A percentile compares a stretch with the other conserved stretches of the same genome.
phyloP scores from a whole-genome alignment of 2,888 invertebrate species.

The Trissolcus japonicus region DNA sequence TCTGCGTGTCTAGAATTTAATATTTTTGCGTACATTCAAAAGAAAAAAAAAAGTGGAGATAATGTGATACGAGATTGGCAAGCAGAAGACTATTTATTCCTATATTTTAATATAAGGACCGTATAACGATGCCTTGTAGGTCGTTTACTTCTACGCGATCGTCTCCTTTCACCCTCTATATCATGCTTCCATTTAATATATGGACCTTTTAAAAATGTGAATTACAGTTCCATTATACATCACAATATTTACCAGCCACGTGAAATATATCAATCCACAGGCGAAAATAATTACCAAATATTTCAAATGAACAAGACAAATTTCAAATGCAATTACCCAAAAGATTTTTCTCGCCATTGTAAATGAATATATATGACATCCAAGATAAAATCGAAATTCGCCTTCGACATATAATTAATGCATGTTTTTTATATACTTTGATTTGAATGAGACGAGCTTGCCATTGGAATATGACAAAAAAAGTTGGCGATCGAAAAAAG shows the following conservation, averaged over 20 bases:
- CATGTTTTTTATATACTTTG: conserved; percentile 29
- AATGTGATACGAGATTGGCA: conserved; percentile 57
- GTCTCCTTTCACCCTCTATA: conserved; percentile 39
- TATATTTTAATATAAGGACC: conserved; percentile 72
- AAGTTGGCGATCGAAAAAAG: conserved; percentile 44
- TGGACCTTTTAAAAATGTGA: conserved; percentile 47
- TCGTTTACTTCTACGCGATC: conserved; percentile 65
- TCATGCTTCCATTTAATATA: conserved; percentile 60
- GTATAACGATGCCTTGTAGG: conserved; percentile 66
- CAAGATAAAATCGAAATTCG: neutral
- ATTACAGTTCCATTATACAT: conserved; percentile 34
- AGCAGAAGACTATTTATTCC: conserved; percentile 67
- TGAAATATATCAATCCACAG: neutral
- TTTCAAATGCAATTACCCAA: no score
- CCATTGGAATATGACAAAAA: conserved; percentile 1
- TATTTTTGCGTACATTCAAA: conserved; percentile 41
- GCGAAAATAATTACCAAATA: neutral
- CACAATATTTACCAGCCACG: conserved; percentile 26
- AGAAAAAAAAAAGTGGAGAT: conserved; percentile 25
- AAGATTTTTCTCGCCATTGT: neutral
- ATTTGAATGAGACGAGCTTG: conserved; percentile 26
- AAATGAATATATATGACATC: neutral
- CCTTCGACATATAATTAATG: conserved; percentile 24
- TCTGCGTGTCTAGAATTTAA: conserved; percentile 47
- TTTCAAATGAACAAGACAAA: no score